Percentiles rank a stretch among this genome's conserved stretches.
Evolutionary conservation across 2,797 vertebrate genomes (phyloP).

Genomic region (Poliocrania exsul): DNA sequence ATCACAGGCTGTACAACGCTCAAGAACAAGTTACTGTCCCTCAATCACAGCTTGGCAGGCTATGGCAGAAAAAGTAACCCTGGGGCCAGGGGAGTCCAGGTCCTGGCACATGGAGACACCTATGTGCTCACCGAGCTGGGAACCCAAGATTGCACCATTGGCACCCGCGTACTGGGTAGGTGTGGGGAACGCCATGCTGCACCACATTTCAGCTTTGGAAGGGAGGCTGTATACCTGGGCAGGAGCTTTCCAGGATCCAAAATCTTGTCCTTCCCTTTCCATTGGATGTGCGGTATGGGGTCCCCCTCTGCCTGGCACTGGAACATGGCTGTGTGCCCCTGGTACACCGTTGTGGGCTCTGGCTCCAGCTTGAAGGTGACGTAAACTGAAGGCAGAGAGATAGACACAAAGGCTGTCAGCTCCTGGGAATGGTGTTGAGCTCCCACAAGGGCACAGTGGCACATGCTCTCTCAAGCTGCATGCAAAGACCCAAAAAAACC

Average conservation of each 20-base stretch:
- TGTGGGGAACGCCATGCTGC: rapidly evolving
- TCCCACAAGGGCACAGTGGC: neutral
- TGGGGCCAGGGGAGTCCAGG: neutral
- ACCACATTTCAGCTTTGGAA: neutral
- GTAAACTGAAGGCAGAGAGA: slow-evolving; percentile 79
- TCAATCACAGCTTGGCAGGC: neutral
- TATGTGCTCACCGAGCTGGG: rapidly evolving
- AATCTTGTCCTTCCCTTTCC: slow-evolving; percentile 92
- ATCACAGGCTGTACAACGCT: neutral
- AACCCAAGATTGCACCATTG: rapidly evolving
- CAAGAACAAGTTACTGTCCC: neutral
- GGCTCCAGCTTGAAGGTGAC: slow-evolving; percentile 92
- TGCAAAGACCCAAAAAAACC: neutral
- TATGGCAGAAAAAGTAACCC: neutral
- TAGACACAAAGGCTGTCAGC: rapidly evolving
- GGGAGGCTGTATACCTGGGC: slow-evolving; percentile 70
- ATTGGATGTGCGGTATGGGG: slow-evolving; percentile 91
- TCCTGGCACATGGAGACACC: rapidly evolving
- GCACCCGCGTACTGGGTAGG: rapidly evolving
- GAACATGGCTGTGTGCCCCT: slow-evolving; percentile 92
- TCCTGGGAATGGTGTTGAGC: neutral
- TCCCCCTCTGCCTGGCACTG: slow-evolving; percentile 94
- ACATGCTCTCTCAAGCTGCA: neutral
- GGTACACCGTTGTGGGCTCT: slow-evolving; percentile 93
- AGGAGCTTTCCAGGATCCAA: slow-evolving; percentile 82